Conservation (phyloP, 2,113 vertebrate species). For the Osmerus mordax region DNA sequence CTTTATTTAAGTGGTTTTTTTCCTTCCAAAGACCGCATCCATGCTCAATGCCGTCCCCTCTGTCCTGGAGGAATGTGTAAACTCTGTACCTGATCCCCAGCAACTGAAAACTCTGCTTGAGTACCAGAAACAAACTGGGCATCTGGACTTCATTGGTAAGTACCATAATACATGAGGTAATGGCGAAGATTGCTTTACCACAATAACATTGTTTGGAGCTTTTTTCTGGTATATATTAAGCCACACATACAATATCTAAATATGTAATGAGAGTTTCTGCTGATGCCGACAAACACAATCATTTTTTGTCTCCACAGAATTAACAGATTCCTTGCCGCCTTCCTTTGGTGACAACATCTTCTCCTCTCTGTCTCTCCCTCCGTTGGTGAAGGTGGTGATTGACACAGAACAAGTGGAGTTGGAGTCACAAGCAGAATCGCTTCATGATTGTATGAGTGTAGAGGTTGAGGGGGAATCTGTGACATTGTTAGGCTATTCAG, state of each 20-base stretch:
- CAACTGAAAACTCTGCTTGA: conserved; percentile 60
- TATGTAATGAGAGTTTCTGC: too few relatives aligned
- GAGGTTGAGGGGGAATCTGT: conserved; percentile 65
- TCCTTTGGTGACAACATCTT: conserved; percentile 71
- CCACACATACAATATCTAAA: too few relatives aligned
- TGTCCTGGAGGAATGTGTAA: conserved; percentile 65
- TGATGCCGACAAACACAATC: neutral
- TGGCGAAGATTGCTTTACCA: neutral
- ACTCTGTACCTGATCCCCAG: conserved; percentile 56
- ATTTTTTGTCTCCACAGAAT: conserved; percentile 1
- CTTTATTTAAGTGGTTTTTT: neutral
- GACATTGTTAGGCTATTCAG: conserved; percentile 63
- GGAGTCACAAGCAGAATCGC: conserved; percentile 40
- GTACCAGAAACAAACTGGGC: conserved; percentile 55
- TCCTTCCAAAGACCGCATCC: conserved; percentile 51
- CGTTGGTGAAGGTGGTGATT: conserved; percentile 63
- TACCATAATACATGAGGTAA: neutral
- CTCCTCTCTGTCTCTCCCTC: conserved; percentile 65
- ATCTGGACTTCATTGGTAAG: conserved; percentile 56
- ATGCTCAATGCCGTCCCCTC: conserved; percentile 58
- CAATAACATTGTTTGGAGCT: too few relatives aligned
- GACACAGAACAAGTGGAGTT: conserved; percentile 48
- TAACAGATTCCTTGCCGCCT: conserved; percentile 51
- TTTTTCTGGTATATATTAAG: too few relatives aligned
- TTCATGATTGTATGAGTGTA: conserved; percentile 55